Conservation (phyloP, 1,140 invertebrate genomes). For the Drosophila nebulosa region DNA sequence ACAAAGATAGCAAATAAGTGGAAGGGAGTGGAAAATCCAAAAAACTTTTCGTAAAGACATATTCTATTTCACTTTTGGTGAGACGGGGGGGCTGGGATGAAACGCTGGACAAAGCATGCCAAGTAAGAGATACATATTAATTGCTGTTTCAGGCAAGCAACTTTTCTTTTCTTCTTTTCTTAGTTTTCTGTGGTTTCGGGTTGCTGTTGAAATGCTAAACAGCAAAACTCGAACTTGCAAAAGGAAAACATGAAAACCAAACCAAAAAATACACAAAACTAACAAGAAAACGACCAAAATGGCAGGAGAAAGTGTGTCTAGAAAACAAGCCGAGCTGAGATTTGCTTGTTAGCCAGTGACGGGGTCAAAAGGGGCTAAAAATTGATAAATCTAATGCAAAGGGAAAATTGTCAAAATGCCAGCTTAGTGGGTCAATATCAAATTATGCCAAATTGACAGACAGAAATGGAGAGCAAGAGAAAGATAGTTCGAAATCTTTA, state of each 20-base stretch:
- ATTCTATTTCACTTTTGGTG: conserved; percentile 14
- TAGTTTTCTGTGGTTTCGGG: neutral
- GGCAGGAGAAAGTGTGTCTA: neutral
- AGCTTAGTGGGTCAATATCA: no score
- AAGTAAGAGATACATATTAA: conserved; percentile 76
- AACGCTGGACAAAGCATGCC: conserved; percentile 62
- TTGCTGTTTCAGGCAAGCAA: conserved; percentile 47
- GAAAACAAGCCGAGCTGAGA: neutral
- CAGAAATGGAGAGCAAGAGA: no score
- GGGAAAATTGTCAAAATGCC: neutral
- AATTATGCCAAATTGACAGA: no score
- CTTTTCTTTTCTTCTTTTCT: conserved; percentile 40
- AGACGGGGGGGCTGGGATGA: neutral
- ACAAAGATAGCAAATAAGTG: neutral
- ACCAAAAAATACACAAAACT: neutral
- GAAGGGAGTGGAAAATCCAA: neutral
- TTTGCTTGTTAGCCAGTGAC: neutral
- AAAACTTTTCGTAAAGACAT: conserved; percentile 19
- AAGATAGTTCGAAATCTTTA: no score
- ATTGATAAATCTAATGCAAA: neutral
- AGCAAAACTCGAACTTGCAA: conserved; percentile 43
- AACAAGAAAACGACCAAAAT: neutral
- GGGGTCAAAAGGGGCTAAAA: neutral
- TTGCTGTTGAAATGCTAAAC: conserved; percentile 70
- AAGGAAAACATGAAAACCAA: conserved; percentile 1